Conservation (phyloP, 2,113 vertebrate species). For the Apus apus region DNA sequence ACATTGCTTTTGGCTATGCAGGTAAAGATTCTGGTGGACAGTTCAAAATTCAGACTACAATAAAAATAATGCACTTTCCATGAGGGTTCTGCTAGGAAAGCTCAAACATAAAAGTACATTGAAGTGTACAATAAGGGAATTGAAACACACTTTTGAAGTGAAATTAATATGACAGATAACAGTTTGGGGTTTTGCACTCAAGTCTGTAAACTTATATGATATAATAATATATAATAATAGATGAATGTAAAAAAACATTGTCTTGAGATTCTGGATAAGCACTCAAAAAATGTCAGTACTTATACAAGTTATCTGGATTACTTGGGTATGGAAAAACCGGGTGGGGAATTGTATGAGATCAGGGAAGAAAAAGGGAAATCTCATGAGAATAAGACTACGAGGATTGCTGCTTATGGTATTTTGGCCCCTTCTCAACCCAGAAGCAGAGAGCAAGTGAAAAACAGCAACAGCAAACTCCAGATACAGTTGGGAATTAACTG, state of each 20-base stretch:
- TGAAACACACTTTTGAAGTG: background rate
- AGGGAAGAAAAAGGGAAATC: conserved; percentile 19
- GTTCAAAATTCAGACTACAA: background rate
- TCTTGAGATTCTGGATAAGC: background rate
- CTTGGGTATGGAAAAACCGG: background rate
- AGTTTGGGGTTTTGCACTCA: background rate
- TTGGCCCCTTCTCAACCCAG: conserved; percentile 36
- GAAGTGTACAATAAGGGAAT: background rate
- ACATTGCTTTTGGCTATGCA: background rate
- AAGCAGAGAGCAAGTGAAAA: conserved; percentile 18
- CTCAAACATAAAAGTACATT: background rate
- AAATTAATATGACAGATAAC: background rate
- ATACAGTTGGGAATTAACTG: background rate
- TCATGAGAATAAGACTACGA: background rate
- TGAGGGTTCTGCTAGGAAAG: background rate
- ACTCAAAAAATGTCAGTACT: background rate
- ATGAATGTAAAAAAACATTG: background rate
- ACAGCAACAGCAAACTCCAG: background rate
- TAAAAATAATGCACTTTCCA: background rate
- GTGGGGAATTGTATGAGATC: background rate
- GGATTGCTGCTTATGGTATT: background rate
- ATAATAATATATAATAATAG: background rate
- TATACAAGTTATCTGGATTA: background rate
- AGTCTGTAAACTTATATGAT: background rate
- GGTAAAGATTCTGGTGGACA: background rate